Evolutionary conservation across 1,140 invertebrate genomes (phyloP).

Genomic region (Danaus melanippus): DNA sequence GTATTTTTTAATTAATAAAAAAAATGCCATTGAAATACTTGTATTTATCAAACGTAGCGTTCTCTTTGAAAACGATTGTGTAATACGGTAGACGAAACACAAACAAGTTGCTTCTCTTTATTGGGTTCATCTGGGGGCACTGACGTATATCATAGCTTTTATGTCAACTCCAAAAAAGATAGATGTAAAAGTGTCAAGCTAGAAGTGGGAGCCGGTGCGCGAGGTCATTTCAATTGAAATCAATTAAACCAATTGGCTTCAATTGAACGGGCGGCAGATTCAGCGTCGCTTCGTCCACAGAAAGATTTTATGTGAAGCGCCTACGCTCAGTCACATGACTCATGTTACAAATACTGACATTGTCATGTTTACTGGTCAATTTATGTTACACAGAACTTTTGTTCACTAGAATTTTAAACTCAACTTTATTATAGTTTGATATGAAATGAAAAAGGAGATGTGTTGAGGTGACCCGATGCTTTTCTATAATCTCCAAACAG

Average conservation of each 20-base stretch:
- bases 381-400: too few relatives aligned
- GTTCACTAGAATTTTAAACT: too few relatives aligned
- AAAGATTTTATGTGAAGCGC: constrained; percentile 67
- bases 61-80: constrained; percentile 5
- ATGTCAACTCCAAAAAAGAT: constrained; percentile 68
- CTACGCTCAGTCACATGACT: constrained; percentile 65
- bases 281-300: constrained; percentile 56
- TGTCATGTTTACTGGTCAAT: too few relatives aligned
- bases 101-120: constrained; percentile 19
- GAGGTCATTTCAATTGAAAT: constrained; percentile 70
- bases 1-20: too few relatives aligned
- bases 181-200: constrained; percentile 69
- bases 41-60: neutral
- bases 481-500: too few relatives aligned
- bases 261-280: constrained; percentile 68
- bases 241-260: constrained; percentile 68
- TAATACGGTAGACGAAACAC: constrained; percentile 5
- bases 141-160: constrained; percentile 57
- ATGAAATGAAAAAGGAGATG: too few relatives aligned
- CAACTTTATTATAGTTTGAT: too few relatives aligned
- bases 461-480: too few relatives aligned
- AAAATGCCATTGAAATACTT: too few relatives aligned
- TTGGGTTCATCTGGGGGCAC: constrained; percentile 34
- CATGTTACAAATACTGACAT: constrained; percentile 12
- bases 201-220: constrained; percentile 63